Evolutionary conservation across 2,113 vertebrate species (phyloP), one percentile per base, ranked within the genome.

Genomic region (Petromus typicus): DNA sequence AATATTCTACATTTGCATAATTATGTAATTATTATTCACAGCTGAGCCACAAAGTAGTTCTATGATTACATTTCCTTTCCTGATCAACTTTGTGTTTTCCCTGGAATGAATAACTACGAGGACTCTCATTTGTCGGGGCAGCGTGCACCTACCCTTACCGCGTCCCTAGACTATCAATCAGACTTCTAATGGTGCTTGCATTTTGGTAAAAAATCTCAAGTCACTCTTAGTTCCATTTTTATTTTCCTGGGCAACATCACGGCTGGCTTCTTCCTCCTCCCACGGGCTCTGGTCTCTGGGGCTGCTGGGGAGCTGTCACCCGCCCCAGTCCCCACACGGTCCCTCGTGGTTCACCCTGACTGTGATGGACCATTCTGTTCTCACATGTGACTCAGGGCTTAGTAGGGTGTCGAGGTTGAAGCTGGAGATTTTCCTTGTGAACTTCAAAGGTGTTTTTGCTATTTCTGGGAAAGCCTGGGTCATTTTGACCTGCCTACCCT

Each of bases 21-120:
- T 94, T 91, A 71, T 89, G 86, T 94, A 75, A 96, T 97, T 97
- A 94, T 97, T 97, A 97, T 96, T 97, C 95, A 89, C 96, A 93
- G 93, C 96, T 96, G 97, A 97, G 95, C 95, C 89, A 48, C 93
- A 25, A 48, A 91, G 67, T 56, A 8, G 63, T 56, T 89, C 86
- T 40, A 22, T 92, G 97, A 93, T 86, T 94, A 45, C 93, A 71
- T 84, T 89, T 96, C 94, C 91, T 85, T 48, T 86, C 79, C 89
- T 43, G 95, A 95, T 93, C 43, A 43, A 56, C 94, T 89, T 57
- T 27, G 43, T 12, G 61, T 22, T 82, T 83, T 40, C 89, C 90
- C 73, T 3, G 1, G 94, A 87, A 90, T 71, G 89, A 89, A 40
- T n/a, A 80, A n/a, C 48, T 4, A 18, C n/a, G 54, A 0, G 73